Evolutionary conservation across 2,797 vertebrate species (phyloP).

Genomic region (Artibeus jamaicensis): DNA sequence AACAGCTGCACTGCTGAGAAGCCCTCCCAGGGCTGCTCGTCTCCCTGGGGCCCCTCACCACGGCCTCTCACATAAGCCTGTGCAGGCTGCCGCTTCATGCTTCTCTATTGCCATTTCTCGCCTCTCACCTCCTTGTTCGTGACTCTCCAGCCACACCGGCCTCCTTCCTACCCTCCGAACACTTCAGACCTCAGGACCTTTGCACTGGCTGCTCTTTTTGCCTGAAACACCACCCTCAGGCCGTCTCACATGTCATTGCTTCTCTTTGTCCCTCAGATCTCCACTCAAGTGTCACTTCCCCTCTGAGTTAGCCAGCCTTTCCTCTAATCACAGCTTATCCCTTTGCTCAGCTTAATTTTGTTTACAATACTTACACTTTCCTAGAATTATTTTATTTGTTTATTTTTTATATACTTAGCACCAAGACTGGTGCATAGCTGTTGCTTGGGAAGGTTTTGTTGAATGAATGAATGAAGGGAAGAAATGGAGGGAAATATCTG

Average conservation of each 20-base stretch:
- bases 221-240: not conserved
- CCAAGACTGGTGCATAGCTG: not conserved
- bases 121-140: not conserved
- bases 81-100: not conserved
- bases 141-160: not conserved
- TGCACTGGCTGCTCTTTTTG: not conserved
- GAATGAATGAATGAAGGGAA: not conserved
- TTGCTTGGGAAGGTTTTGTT: not conserved
- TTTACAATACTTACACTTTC: not conserved
- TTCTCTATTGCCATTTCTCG: not conserved
- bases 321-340: not conserved
- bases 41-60: no score
- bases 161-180: not conserved
- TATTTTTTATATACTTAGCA: not conserved
- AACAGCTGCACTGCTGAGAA: not conserved
- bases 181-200: not conserved
- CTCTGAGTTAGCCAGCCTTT: not conserved
- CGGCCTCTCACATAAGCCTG: fast-evolving
- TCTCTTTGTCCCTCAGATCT: not conserved
- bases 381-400: not conserved
- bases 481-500: not conserved
- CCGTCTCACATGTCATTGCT: not conserved
- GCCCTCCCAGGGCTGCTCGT: not conserved
- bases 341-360: not conserved
- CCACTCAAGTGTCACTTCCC: not conserved